These are phyloP conservation scores for Synergus itoensis DNA, from an alignment of 2,888 invertebrate species.

Conservation along the genomic window DNA sequence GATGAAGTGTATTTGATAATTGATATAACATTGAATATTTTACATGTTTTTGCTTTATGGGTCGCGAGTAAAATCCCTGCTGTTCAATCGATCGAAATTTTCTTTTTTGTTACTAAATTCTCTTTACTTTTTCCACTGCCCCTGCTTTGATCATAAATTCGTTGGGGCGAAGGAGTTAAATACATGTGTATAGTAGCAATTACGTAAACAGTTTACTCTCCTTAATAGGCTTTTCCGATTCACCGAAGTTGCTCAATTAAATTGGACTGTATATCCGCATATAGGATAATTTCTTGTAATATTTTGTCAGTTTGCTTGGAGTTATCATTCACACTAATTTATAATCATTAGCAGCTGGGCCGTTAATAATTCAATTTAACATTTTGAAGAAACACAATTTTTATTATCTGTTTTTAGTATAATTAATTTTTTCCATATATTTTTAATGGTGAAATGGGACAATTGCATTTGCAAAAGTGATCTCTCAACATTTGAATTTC, in stretches of 20 bases:
- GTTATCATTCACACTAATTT: background rate
- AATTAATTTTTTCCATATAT: too few relatives aligned
- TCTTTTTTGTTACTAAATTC: background rate
- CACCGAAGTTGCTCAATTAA: background rate
- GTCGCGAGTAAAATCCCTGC: constrained; percentile 1
- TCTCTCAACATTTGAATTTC: background rate
- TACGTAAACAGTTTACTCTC: background rate
- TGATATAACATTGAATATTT: background rate
- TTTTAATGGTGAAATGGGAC: too few relatives aligned
- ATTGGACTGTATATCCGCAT: background rate
- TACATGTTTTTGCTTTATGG: background rate
- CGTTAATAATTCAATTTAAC: background rate
- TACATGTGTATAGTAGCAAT: background rate
- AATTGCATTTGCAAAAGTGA: background rate
- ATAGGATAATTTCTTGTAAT: background rate
- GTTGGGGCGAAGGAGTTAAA: background rate
- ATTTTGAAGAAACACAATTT: too few relatives aligned
- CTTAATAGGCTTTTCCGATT: constrained; percentile 5
- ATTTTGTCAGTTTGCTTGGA: background rate
- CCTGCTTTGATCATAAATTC: background rate
- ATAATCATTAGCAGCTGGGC: background rate
- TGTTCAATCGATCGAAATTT: background rate
- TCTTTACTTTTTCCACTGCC: background rate
- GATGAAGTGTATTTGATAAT: background rate
- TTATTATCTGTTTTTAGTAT: too few relatives aligned